Evolutionary conservation across 2,888 invertebrate genomes (phyloP), one percentile per base, ranked within the genome.

Genomic region (Tridacna crocea): DNA sequence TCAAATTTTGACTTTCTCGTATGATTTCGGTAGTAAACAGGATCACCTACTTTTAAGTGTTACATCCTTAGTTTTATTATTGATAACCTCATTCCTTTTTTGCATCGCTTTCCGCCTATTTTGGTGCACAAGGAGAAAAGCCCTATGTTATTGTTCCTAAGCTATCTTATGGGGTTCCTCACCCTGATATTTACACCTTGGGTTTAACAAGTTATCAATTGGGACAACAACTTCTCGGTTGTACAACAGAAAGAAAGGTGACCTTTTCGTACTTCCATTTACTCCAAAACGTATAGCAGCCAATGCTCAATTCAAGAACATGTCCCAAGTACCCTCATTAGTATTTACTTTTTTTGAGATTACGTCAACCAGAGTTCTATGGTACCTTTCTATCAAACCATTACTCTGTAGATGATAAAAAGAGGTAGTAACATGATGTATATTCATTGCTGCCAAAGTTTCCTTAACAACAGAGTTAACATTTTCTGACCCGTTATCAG

Each of bases 71-170:
- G 75, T 72, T 15, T 73, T 79, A 26, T 70, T 78, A 65, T 88
- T 68, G 6, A 68, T 77, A 66, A 84, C 74, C 66, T 77, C 74
- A 4, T 60, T 73, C 61, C 80, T 76, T 75, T 77, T 78, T 47
- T 72, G 26, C 47, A 77, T 80, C 13, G 85, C 74, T n/a, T 79
- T 58, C 24, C 72, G 80, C 10, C 77, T 27, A 48, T 83, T 60
- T 24, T 63, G 26, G 46, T 79, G 75, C 3, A 80, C 84, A 13
- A 48, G 61, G 4, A 79, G 26, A 65, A 87, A 84, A 11, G 79
- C 22, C 26, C 66, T 84, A 51, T 87, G 85, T 74, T 82, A 80
- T 68, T 87, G 58, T 75, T 85, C 72, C 36, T 85, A 51, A 17
- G 80, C 78, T 66, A 83, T 82, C 66, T 84, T 60, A 73, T 82